Evolutionary conservation across 2,888 invertebrate genomes (phyloP), one percentile per base, ranked within the genome.

Genomic region (Yponomeuta malinellus): DNA sequence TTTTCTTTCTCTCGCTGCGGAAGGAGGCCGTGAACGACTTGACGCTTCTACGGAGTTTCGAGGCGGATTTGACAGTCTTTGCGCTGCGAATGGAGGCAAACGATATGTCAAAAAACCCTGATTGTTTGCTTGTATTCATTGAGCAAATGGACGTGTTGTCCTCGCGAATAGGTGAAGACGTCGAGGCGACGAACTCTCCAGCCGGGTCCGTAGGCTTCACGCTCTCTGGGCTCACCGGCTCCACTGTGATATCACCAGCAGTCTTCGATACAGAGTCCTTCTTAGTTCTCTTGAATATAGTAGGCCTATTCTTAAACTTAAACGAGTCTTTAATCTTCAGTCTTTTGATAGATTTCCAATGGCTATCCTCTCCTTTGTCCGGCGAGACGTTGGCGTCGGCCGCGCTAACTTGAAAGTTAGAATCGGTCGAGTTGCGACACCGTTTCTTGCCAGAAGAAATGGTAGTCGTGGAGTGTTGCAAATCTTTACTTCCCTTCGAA

Each of bases 11-110:
- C 79, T 92, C 92, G 74, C 91, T 91, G 75, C 93, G 83, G 75
- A 93, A 93, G 0, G 93, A 93, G 12, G 93, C 91, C n/a, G 92
- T 93, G 74, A 93, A 90, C 1, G 92, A 93, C 78, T 92, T 92
- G 10, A 93, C 91, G 75, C 93, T 92, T 69, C 92, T 82, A 63
- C 92, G 82, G 69, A 93, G 75, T 76, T 91, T 92, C 8, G 92
- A 92, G 0, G 92, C 91, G 0, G 92, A 92, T 76, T 92, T 92
- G 0, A 83, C 87, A 0, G 92, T 91, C 82, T 91, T 91, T 1
- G 91, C 87, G 73, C 88, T 86, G 70, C 87, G 80, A 73, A 88
- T 83, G 1, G 90, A 92, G 2, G 91, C 90, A 74, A 92, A 90
- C 4, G 93, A 93, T 71, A 90, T 91, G 75, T 93, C 92, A 72